These are phyloP conservation scores for Salvelinus fontinalis DNA, from an alignment of 2,113 vertebrate genomes.

Conservation along the genomic window DNA sequence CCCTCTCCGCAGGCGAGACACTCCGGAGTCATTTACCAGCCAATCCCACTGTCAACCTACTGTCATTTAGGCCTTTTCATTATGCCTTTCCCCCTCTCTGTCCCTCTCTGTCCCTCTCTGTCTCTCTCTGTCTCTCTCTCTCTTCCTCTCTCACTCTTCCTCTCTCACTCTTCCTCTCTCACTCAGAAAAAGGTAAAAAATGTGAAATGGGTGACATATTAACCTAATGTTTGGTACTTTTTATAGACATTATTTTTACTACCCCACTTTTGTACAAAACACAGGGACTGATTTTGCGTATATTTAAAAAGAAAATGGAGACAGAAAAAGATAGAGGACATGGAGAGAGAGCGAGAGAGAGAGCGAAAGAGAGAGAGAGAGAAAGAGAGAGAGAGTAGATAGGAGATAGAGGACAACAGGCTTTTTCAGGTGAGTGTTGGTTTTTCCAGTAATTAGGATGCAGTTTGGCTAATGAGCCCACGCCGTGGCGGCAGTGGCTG, in stretches of 20 bases:
- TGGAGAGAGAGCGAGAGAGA: slow-evolving; percentile 30
- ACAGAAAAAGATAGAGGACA: slow-evolving; percentile 33
- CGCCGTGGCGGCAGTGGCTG: not conserved
- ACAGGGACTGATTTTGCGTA: slow-evolving; percentile 54
- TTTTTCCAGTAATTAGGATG: slow-evolving; percentile 73
- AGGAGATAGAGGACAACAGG: not conserved
- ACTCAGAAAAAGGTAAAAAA: slow-evolving; percentile 55
- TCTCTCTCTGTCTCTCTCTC: slow-evolving; percentile 33
- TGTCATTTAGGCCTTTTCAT: slow-evolving; percentile 99
- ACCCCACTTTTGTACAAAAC: slow-evolving; percentile 72
- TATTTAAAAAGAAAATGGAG: slow-evolving; percentile 53
- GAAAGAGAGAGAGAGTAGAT: slow-evolving; percentile 36
- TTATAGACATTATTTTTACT: slow-evolving; percentile 78
- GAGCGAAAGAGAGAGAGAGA: slow-evolving; percentile 15
- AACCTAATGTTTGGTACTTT: slow-evolving; percentile 86
- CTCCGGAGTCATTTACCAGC: slow-evolving; percentile 99
- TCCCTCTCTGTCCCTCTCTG: not conserved
- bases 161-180: not conserved
- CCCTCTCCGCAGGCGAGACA: slow-evolving; percentile 88
- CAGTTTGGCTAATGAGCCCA: slow-evolving; percentile 57
- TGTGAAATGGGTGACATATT: slow-evolving; percentile 91
- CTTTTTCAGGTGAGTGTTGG: slow-evolving; percentile 2
- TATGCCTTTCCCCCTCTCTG: slow-evolving; percentile 76
- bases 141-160: no score
- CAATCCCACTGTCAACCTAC: slow-evolving; percentile 99